Evolutionary conservation across 2,113 vertebrate species (phyloP), one percentile per base, ranked within the genome.

Genomic region (Aleadryas rufinucha): DNA sequence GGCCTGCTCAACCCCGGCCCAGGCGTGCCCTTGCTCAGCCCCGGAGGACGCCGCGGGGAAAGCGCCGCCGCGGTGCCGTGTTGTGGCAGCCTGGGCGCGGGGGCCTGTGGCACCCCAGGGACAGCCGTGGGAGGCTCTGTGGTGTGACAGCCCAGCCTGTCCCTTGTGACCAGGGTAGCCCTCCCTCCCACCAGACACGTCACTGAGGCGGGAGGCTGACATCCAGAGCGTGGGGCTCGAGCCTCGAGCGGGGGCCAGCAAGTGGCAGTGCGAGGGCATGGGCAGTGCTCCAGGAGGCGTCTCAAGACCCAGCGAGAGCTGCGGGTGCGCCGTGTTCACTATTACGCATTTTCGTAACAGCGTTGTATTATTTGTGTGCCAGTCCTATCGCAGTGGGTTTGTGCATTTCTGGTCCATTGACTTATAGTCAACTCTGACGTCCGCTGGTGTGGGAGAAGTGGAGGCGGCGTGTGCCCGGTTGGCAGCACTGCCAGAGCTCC

Each of bases 21-120:
- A 22, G 74, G n/a, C 4, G 16, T 28, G 33, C 31, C 16, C 26
- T 54, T 24, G 45, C 22, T 9, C 8, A 9, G 59, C 53, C 21
- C 19, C 3, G 22, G 14, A 4, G 42, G 14, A 20, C 2, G 47
- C 17, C 16, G 27, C 1, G 31, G 26, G 8, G 2, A 70, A 26
- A 31, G 56, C 44, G 0, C 17, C 4, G 57, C 42, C 9, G 2
- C 1, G 66, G 76, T 3, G 71, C 31, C 1, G 22, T 1, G 59
- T 13, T 5, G 28, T 1, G 27, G 42, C 49, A 18, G 53, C 11
- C 16, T 3, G 63, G 31, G 18, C 2, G 1, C 14, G 3, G 7
- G 30, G 70, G 31, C 28, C 65, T 16, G 10, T 1, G 53, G 30
- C 39, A n/a, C 11, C 14, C 2, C 24, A 2, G 8, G 57, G 45